These are phyloP conservation scores for Zaprionus lachaisei DNA, from an alignment of 1,140 invertebrate genomes.

Conservation along the genomic window DNA sequence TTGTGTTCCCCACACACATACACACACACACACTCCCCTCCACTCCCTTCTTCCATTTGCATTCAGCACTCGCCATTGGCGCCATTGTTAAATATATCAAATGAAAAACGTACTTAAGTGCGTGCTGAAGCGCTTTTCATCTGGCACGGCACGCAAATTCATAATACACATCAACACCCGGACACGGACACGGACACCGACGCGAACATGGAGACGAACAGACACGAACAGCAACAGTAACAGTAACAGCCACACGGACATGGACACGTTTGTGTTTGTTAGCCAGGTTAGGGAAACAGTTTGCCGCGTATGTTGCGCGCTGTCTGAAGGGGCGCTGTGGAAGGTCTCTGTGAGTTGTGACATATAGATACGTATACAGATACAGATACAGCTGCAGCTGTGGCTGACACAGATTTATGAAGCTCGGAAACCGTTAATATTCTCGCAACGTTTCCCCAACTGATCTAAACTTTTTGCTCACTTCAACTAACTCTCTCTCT, in stretches of 20 bases:
- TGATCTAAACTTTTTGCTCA: background rate
- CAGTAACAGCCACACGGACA: background rate
- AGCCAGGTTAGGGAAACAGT: constrained; percentile 20
- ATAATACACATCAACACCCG: constrained; percentile 54
- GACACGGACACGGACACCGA: constrained; percentile 6
- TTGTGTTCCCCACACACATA: constrained; percentile 8
- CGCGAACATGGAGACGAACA: background rate
- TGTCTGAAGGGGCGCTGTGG: background rate
- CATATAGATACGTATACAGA: too few species aligned
- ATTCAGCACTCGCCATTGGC: constrained; percentile 2
- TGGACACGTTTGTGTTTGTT: constrained; percentile 22
- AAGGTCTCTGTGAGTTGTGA: too few species aligned
- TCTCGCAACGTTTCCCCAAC: constrained; percentile 2
- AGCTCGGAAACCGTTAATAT: constrained; percentile 11
- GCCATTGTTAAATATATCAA: constrained; percentile 58
- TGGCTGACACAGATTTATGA: constrained; percentile 44
- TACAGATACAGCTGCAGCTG: too few species aligned
- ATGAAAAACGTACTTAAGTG: constrained; percentile 65
- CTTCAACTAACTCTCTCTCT: constrained; percentile 10
- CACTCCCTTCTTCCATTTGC: background rate
- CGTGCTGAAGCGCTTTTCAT: constrained; percentile 63
- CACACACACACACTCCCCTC: background rate
- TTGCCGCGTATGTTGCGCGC: background rate
- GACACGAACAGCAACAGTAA: background rate
- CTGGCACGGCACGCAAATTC: constrained; percentile 55